Base-by-base conservation (phyloP, 92 coral and sea anemone genomes). In the Porites cylindrica region DNA sequence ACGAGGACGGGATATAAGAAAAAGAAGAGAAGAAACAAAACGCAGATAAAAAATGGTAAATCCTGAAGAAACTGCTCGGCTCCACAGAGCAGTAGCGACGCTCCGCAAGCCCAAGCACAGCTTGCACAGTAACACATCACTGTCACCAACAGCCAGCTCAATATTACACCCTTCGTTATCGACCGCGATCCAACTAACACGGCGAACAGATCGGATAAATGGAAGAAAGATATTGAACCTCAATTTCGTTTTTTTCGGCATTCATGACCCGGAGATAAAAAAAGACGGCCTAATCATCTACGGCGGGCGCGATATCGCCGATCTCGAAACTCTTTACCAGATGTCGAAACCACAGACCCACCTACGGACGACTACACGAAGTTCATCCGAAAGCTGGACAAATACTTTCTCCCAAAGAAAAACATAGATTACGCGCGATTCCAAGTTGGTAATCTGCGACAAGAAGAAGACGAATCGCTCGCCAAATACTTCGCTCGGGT, bases 251-350 rank as follows among this genome's bases (percentile, higher is more conserved):
- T 89, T 63, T 21, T 84, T 84, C 58, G 86, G 90, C 10, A 78
- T 90, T 12, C 62, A 26, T 6, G 86, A 78, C 53, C 86, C 86
- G 23, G 82, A 84, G 14, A 19, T 76, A 47, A 89, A 77, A 79
- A 79, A 81, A 23, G 72, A 79, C n/a, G 86, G 82, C 65, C 65
- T 85, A 21, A 79, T 85, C 54, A 90, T 84, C 82, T 89, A 84
- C 68, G 82, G 85, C 18, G 89, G 92, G 11, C 78, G 82, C 70
- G 51, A 74, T 75, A 84, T 84, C 77, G 89, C 89, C 63, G 72
- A 84, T 9, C 78, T 90, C 61, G 90, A 85, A 86, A 85, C 38
- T 72, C 93, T 11, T 60, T 85, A 53, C 87, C 87, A 73, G 88
- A 90, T 12, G 50, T 70, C 43, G 43, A 84, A 12, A 50, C 73